These are phyloP conservation scores for Phrynocephalus guinanensis DNA, from an alignment of 2,797 vertebrate species.

Conservation along the genomic window DNA sequence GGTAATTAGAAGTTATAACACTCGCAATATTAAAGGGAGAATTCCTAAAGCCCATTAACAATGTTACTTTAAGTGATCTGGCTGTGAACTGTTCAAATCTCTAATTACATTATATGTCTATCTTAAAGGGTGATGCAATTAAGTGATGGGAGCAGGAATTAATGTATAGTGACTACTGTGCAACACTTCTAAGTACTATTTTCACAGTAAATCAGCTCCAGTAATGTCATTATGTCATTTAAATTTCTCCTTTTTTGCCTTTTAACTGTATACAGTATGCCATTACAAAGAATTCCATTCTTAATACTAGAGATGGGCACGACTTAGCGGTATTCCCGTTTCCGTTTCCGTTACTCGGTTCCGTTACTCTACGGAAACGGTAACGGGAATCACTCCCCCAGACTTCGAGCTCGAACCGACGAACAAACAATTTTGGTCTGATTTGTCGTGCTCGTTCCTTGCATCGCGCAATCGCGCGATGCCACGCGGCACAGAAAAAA, in stretches of 20 bases:
- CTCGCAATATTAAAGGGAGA: slow-evolving; percentile 89
- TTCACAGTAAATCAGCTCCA: slow-evolving; percentile 67
- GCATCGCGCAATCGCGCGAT: too few species aligned
- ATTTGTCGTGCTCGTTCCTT: too few species aligned
- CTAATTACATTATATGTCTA: slow-evolving; percentile 94
- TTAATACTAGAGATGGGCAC: too few species aligned
- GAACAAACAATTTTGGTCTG: too few species aligned
- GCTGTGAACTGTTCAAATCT: slow-evolving; percentile 96
- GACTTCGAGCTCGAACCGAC: too few species aligned
- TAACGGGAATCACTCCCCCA: too few species aligned
- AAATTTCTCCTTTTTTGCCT: slow-evolving; percentile 46
- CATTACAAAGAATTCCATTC: slow-evolving; percentile 52
- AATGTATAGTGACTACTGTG: slow-evolving; percentile 72
- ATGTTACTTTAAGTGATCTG: slow-evolving; percentile 96
- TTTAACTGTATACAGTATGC: slow-evolving; percentile 38
- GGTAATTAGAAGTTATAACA: slow-evolving; percentile 96
- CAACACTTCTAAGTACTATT: slow-evolving; percentile 72
- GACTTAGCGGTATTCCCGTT: too few species aligned
- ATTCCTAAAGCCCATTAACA: slow-evolving; percentile 93
- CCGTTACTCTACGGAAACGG: too few species aligned
- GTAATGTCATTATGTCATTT: slow-evolving; percentile 67
- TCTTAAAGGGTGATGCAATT: slow-evolving; percentile 94
- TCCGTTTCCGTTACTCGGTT: too few species aligned
- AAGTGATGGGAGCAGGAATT: slow-evolving; percentile 87
- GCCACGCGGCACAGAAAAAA: too few species aligned